Evolutionary conservation across 2,797 vertebrate species (phyloP), one percentile per base, ranked within the genome.

Genomic region (Coranthus polyacanthus): DNA sequence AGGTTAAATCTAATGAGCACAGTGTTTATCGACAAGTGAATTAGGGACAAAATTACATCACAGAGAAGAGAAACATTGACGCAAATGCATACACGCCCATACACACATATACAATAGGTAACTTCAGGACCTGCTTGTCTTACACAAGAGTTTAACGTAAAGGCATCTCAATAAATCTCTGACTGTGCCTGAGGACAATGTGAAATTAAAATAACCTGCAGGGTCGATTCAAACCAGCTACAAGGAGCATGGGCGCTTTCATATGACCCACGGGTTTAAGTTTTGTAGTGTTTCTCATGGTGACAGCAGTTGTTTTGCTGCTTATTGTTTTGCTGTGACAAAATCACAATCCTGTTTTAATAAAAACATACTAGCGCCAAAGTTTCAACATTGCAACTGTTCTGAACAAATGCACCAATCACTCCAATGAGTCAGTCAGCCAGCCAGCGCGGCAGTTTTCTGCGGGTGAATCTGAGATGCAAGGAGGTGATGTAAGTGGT

Each of bases 1-100:
- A 85, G 76, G 74, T 87, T 83, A 55, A 78, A 76, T 45, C 56
- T 77, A 79, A 86, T 68, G 73, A 85, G 78, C 57, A 63, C 61
- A 49, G 44, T 60, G 37, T 78, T 82, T 77, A 85, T 78, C 32
- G 45, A 78, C 36, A 24, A 55, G 51, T 65, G 55, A 79, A 75
- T 87, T 58, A 59, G 47, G 26, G 49, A 74, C 68, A 50, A 65
- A 70, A 58, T 76, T 68, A 61, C 46, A 0, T n/a, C 26, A 17
- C n/a, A 39, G 46, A 73, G 54, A 67, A 64, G 6, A 71, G 50
- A 61, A 46, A 59, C 11, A 20, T 41, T 56, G 44, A 53, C 2
- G 1, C 43, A 21, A 15, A 20, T 56, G 62, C 38, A 13, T 5
- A 5, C 21, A 16, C 8, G 17, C 2, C 29, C 37, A 52, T 43